Percentiles rank a stretch among this genome's conserved stretches.
phyloP scores from a whole-genome alignment of 2,797 vertebrate genomes.

The Oreochromis grahami region DNA sequence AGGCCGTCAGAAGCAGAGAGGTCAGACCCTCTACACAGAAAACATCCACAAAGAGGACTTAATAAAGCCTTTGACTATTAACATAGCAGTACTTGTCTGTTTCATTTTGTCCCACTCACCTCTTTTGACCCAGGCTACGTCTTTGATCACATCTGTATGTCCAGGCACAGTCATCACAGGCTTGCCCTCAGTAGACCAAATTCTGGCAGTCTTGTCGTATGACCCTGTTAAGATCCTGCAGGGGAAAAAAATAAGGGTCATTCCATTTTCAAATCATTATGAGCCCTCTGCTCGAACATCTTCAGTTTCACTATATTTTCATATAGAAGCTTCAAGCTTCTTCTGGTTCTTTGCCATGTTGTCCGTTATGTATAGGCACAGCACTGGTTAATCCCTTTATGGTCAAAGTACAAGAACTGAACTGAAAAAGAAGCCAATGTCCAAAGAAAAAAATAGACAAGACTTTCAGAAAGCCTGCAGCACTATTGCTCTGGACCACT shows the following conservation, averaged over 20 bases:
- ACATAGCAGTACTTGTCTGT: neutral
- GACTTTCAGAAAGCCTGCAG: neutral
- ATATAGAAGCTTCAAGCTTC: neutral
- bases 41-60: neutral
- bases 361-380: neutral
- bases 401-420: neutral
- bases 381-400: neutral
- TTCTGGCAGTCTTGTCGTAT: slow-evolving; percentile 91
- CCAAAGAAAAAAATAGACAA: neutral
- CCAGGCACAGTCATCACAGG: slow-evolving; percentile 85
- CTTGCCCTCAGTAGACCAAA: slow-evolving; percentile 94
- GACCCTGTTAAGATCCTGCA: slow-evolving; percentile 93
- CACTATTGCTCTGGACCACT: neutral
- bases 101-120: slow-evolving; percentile 65
- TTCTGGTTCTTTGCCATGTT: neutral
- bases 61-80: neutral
- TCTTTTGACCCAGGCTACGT: slow-evolving; percentile 94
- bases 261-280: neutral
- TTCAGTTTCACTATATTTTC: neutral
- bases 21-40: slow-evolving; percentile 70
- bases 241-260: neutral
- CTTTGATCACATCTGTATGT: slow-evolving; percentile 94
- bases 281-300: neutral
- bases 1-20: slow-evolving; percentile 87
- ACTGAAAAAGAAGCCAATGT: neutral